These are phyloP conservation scores for Meloidogyne chitwoodi DNA, from an alignment of 1,140 invertebrate species.

Conservation along the genomic window DNA sequence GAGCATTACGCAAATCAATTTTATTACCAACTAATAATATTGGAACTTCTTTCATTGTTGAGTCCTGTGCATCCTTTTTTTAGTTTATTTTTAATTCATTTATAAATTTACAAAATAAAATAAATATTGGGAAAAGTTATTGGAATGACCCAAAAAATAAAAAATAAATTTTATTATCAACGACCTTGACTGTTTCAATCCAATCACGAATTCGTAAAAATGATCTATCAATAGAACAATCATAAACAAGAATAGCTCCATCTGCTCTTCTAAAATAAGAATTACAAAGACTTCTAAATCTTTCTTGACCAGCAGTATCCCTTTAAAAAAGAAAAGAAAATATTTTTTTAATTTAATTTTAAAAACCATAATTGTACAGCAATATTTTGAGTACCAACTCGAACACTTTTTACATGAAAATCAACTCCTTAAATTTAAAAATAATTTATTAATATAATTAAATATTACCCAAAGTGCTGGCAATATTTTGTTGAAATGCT, in stretches of 20 bases:
- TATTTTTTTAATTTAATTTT: slow-evolving; percentile 8
- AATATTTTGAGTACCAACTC: slow-evolving; percentile 67
- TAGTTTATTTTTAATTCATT: slow-evolving; percentile 18
- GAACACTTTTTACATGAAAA: slow-evolving; percentile 68
- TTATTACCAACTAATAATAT: slow-evolving; percentile 50
- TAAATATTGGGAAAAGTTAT: background rate
- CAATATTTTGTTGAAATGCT: slow-evolving; percentile 66
- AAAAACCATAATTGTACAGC: slow-evolving; percentile 67
- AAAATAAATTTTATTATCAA: background rate
- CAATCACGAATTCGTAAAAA: slow-evolving; percentile 50
- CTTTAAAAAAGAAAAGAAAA: slow-evolving; percentile 19
- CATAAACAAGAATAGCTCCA: slow-evolving; percentile 55
- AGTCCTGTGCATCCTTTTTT: slow-evolving; percentile 34
- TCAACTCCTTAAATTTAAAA: slow-evolving; percentile 65
- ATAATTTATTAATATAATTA: background rate
- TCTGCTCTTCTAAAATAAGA: slow-evolving; percentile 55
- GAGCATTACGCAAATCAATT: slow-evolving; percentile 35
- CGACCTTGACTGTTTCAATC: slow-evolving; percentile 54
- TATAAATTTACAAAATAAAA: background rate
- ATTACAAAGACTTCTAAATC: slow-evolving; percentile 58
- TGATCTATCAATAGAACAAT: slow-evolving; percentile 46
- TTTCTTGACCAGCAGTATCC: slow-evolving; percentile 68
- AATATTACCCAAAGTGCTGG: slow-evolving; percentile 67
- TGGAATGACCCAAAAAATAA: background rate
- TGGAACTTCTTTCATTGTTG: slow-evolving; percentile 38